Evolutionary conservation across 1,140 invertebrate species (phyloP), one percentile per base, ranked within the genome.

Genomic region (Drosophila lowei): DNA sequence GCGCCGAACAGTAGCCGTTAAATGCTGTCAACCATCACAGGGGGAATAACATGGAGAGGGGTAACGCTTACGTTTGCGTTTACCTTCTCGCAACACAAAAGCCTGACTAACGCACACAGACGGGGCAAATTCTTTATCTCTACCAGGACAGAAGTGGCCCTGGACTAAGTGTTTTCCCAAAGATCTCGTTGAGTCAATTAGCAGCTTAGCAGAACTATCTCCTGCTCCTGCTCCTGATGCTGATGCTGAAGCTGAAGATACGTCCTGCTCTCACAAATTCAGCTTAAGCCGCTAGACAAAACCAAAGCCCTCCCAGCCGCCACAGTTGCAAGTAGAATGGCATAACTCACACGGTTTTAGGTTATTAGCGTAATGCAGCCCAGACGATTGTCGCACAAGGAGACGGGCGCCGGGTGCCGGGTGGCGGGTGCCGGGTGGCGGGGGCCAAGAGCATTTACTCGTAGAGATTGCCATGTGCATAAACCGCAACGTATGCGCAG

Each of bases 331-430:
- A 61, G 74, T 84, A 42, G 60, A 16, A 43, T 46, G 77, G 46
- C 77, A 80, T 80, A 80, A 80, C 81, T 85, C 77, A 86, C 38
- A 59, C 49, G 72, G 67, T 44, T 77, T 38, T 71, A 80, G 77
- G 80, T 80, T 85, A 85, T 85, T 85, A 85, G 80, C 80, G 80
- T 84, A 84, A 84, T 84, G 80, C 77, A 86, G 77, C 64, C 73
- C 71, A 58, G 48, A 58, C 77, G 77, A 80, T 80, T 86, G 77
- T 86, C 72, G 64, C 60, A 53, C 34, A 56, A 55, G 55, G 49
- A 68, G 52, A 8, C 6, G 21, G 58, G 30, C 30, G 15, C 15
- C 13, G 73, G 55, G 50, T 16, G 18, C 2, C 42, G 54, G 41
- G 38, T 30, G 43, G n/a, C 8, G 16, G 44, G 41, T 3, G 23